phyloP scores from a whole-genome alignment of 2,113 vertebrate genomes.

The Vicugna pacos region DNA sequence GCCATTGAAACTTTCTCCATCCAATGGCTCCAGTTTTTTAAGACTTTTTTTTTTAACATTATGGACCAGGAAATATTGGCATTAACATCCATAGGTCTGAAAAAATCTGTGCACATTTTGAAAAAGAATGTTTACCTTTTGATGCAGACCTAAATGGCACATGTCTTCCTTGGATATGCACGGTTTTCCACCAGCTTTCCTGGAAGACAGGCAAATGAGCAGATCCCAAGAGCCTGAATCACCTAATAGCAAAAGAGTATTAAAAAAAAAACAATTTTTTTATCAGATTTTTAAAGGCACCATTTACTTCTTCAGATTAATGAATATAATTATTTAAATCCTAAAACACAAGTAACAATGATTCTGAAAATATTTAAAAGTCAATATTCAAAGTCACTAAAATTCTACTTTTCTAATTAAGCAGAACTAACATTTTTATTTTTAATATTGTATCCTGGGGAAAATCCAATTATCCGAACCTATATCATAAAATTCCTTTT shows the following conservation, averaged over 20 bases:
- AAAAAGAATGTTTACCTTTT: constrained; percentile 89
- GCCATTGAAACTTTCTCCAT: neutral
- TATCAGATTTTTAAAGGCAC: neutral
- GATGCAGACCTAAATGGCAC: constrained; percentile 86
- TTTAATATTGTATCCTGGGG: neutral
- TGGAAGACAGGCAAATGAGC: constrained; percentile 91
- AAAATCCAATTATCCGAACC: neutral
- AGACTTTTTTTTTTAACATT: neutral
- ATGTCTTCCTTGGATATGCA: constrained; percentile 89
- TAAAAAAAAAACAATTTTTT: constrained; percentile 38
- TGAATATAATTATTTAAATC: neutral
- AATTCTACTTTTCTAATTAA: constrained; percentile 24
- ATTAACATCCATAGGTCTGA: neutral
- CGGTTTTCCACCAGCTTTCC: constrained; percentile 83
- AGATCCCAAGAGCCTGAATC: constrained; percentile 89
- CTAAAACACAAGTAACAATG: neutral
- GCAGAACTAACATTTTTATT: neutral
- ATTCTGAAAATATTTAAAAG: constrained; percentile 7
- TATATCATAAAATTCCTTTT: neutral
- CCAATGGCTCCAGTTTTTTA: neutral
- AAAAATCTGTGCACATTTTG: neutral
- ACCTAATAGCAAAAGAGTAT: constrained; percentile 76
- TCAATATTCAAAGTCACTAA: constrained; percentile 22
- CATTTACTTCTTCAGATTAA: neutral
- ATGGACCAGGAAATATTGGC: neutral